Percentiles rank a stretch among this genome's conserved stretches.
Evolutionary conservation across 2,888 invertebrate species (phyloP).

Genomic region (Chrysolina americana): DNA sequence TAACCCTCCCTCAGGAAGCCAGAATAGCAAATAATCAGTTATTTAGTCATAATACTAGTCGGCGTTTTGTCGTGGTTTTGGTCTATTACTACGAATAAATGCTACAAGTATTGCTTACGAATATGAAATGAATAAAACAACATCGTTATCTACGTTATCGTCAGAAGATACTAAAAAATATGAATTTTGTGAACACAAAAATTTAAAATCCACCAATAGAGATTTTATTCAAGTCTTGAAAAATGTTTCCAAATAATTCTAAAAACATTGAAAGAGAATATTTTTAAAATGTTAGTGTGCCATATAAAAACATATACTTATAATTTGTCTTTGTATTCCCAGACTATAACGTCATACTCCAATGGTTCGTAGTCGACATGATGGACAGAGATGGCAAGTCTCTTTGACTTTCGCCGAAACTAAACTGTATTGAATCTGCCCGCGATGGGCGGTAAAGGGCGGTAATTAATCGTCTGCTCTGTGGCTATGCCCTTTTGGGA

Average conservation of each 20-base stretch:
- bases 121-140: too few relatives aligned
- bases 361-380: slow-evolving; percentile 45
- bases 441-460: slow-evolving; percentile 33
- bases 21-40: too few relatives aligned
- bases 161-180: too few relatives aligned
- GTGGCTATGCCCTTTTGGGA: slow-evolving; percentile 34
- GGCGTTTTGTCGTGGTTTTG: too few relatives aligned
- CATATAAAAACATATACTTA: background rate
- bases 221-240: background rate
- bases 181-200: too few relatives aligned
- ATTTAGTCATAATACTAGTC: too few relatives aligned
- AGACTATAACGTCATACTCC: slow-evolving; percentile 4
- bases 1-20: too few relatives aligned
- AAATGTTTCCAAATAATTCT: background rate
- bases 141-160: too few relatives aligned
- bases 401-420: slow-evolving; percentile 37
- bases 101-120: too few relatives aligned
- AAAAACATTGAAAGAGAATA: background rate
- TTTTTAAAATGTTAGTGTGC: too few relatives aligned
- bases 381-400: slow-evolving; percentile 24
- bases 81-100: too few relatives aligned
- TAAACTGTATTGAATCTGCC: slow-evolving; percentile 36
- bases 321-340: background rate
- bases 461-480: slow-evolving; percentile 41
- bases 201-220: too few relatives aligned